A percentile compares a stretch with the other conserved stretches of the same genome.
Evolutionary conservation across 1,140 invertebrate genomes (phyloP).

Genomic region (Hermatobates lingyangjiaoensis): DNA sequence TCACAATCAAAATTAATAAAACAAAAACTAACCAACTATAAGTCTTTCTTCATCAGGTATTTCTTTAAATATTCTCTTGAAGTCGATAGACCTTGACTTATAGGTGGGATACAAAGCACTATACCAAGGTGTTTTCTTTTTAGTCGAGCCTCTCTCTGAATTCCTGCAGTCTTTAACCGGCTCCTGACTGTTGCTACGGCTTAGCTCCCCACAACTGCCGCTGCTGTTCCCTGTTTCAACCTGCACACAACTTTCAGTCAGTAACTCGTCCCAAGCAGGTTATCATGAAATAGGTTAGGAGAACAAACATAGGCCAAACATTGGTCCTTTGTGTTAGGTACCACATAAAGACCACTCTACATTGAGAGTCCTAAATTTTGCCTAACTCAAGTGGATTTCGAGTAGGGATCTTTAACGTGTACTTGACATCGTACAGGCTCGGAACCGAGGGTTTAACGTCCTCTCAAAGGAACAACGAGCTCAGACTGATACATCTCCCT

Average conservation of each 20-base stretch:
- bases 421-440: too few species aligned
- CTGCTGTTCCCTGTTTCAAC: not conserved
- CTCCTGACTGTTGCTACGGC: slow-evolving; percentile 13
- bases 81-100: slow-evolving; percentile 79
- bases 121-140: slow-evolving; percentile 63
- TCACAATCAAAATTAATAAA: not conserved
- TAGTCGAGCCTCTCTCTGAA: slow-evolving; percentile 25
- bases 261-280: not conserved
- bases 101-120: slow-evolving; percentile 74
- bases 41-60: slow-evolving; percentile 76
- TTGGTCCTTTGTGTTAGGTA: not conserved
- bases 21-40: slow-evolving; percentile 61
- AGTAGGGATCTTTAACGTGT: too few species aligned
- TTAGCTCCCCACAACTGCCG: slow-evolving; percentile 2
- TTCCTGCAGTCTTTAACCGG: slow-evolving; percentile 17
- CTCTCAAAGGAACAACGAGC: too few species aligned
- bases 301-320: not conserved
- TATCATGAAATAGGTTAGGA: not conserved
- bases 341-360: not conserved
- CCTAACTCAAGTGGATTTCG: too few species aligned
- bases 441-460: too few species aligned
- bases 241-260: not conserved
- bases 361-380: too few species aligned
- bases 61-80: slow-evolving; percentile 80
- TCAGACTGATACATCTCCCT: too few species aligned